Percentiles rank a stretch among this genome's conserved stretches.
phyloP scores from a whole-genome alignment of 2,888 invertebrate genomes.

The Capitulum mitella region DNA sequence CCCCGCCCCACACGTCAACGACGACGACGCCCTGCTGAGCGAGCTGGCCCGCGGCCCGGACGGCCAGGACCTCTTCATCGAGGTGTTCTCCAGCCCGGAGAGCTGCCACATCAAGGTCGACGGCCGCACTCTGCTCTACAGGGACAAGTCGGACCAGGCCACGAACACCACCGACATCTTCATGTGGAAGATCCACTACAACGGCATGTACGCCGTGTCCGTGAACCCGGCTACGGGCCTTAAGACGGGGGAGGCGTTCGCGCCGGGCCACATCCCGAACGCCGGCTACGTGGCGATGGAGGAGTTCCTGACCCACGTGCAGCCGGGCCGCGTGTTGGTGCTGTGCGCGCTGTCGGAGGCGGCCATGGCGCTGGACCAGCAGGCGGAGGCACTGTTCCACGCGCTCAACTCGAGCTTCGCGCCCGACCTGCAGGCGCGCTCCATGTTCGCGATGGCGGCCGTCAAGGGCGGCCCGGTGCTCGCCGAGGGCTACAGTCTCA shows the following conservation, averaged over 20 bases:
- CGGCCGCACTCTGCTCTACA: not conserved
- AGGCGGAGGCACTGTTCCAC: not conserved
- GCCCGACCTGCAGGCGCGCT: not conserved
- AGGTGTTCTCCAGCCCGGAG: not conserved
- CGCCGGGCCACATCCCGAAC: not conserved
- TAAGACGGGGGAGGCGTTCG: not conserved
- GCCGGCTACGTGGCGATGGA: not conserved
- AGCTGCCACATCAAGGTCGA: not conserved
- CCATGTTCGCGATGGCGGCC: not conserved
- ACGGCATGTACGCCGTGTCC: conserved; percentile 21
- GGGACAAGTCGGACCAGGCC: not conserved
- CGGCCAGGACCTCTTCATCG: not conserved
- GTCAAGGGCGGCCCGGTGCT: not conserved
- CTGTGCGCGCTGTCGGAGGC: conserved; percentile 2
- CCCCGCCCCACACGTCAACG: too few species aligned
- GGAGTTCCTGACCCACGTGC: conserved; percentile 26
- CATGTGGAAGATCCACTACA: not conserved
- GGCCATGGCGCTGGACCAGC: not conserved
- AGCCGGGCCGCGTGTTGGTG: conserved; percentile 31
- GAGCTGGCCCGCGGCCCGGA: not conserved
- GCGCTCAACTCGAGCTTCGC: not conserved
- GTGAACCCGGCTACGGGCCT: not conserved
- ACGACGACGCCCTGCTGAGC: not conserved
- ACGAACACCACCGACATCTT: not conserved
- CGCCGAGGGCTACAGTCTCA: conserved; percentile 9